These are phyloP conservation scores for Lasioglossum oenotherae DNA, from an alignment of 2,888 invertebrate species.

Conservation along the genomic window DNA sequence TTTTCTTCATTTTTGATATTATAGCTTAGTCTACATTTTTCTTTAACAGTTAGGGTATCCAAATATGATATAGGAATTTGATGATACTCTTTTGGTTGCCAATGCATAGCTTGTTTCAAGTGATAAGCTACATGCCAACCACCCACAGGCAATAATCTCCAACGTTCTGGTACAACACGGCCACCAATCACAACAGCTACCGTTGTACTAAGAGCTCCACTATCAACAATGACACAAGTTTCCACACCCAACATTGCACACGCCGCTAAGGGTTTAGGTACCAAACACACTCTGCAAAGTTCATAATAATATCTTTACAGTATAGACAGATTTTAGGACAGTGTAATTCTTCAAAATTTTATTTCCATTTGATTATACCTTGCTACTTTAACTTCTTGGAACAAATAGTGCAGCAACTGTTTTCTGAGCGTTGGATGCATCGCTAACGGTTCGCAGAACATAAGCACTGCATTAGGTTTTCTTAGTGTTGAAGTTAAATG, in stretches of 20 bases:
- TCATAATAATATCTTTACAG: neutral
- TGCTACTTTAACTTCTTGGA: conserved; percentile 83
- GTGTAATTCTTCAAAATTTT: neutral
- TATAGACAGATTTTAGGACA: neutral
- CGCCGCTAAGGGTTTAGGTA: conserved; percentile 83
- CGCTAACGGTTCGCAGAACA: conserved; percentile 83
- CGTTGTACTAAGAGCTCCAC: conserved; percentile 84
- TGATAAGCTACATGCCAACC: conserved; percentile 84
- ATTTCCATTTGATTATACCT: conserved; percentile 74
- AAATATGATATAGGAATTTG: conserved; percentile 83
- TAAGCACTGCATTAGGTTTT: conserved; percentile 82
- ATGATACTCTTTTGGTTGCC: conserved; percentile 82
- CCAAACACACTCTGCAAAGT: conserved; percentile 79
- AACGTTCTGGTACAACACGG: conserved; percentile 81
- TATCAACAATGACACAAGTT: conserved; percentile 84
- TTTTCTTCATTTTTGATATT: conserved; percentile 82
- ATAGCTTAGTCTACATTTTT: conserved; percentile 82
- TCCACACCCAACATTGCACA: conserved; percentile 82
- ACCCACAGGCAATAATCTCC: conserved; percentile 82
- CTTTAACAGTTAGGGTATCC: conserved; percentile 82
- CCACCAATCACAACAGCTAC: conserved; percentile 84
- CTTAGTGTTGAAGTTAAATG: conserved; percentile 79
- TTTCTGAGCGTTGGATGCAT: conserved; percentile 82
- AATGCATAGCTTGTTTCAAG: conserved; percentile 82
- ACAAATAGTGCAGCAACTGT: conserved; percentile 83